Percentiles rank a stretch among this genome's conserved stretches.
These are phyloP conservation scores for Drosophila yakuba DNA, from an alignment of 1,140 invertebrate genomes.

Conservation along the genomic window DNA sequence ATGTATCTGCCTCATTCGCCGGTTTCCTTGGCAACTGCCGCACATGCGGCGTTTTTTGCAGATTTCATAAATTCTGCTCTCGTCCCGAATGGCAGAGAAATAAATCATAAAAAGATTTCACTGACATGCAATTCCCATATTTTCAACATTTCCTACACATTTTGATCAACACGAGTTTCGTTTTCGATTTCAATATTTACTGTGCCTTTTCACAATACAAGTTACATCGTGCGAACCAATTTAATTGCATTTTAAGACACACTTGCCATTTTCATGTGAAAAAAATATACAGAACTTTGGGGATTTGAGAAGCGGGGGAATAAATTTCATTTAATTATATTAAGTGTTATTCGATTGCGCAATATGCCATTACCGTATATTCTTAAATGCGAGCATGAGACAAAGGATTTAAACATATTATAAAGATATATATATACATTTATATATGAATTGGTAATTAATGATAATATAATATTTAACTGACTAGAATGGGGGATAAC, in stretches of 20 bases:
- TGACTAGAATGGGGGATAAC: not conserved
- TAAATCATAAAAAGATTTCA: constrained; percentile 8
- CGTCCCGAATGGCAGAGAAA: constrained; percentile 12
- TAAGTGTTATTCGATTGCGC: not conserved
- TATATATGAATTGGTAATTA: too few species aligned
- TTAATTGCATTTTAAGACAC: constrained; percentile 47
- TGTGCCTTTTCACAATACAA: constrained; percentile 24
- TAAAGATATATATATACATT: too few species aligned
- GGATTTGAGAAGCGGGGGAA: too few species aligned
- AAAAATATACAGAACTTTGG: too few species aligned
- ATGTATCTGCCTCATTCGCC: constrained; percentile 11
- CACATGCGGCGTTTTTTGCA: constrained; percentile 55
- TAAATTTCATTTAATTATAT: not conserved
- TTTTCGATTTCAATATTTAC: constrained; percentile 17
- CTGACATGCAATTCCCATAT: constrained; percentile 24
- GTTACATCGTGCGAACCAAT: constrained; percentile 20
- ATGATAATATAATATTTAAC: too few species aligned
- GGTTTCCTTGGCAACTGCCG: constrained; percentile 22
- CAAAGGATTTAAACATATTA: too few species aligned
- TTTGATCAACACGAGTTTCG: not conserved
- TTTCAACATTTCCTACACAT: constrained; percentile 14
- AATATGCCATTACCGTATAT: not conserved
- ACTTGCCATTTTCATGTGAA: not conserved
- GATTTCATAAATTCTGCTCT: constrained; percentile 47
- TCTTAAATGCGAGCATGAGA: too few species aligned